Evolutionary conservation across 2,888 invertebrate genomes (phyloP), one percentile per base, ranked within the genome.

Genomic region (Cataglyphis altisquamis): DNA sequence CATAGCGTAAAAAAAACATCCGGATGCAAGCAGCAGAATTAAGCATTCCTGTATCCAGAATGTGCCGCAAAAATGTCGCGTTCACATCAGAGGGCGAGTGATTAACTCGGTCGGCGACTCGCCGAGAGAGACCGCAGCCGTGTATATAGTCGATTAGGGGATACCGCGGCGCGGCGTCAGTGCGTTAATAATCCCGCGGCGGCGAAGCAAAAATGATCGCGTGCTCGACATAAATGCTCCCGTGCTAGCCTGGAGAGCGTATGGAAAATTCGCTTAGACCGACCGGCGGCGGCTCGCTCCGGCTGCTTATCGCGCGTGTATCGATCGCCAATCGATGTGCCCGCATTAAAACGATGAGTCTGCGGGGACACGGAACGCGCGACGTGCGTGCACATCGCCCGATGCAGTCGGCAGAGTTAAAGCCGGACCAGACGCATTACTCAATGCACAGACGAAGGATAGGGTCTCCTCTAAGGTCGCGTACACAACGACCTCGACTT

Each of bases 261-360:
- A 63, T 32, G 41, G 81, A 63, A 78, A 88, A 81, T 82, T 83
- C 57, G 72, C 63, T 52, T 52, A 63, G 52, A 52, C 25, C 39
- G 21, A 32, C 82, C 82, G 2, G 18, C 32, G 32, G 32, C 32
- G 18, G 21, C 52, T 48, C 32, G 52, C 21, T 25, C 6, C 29
- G 25, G 60, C 21, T 68, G 82, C 77, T 89, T 89, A 88, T 88
- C 90, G 78, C 73, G 62, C 75, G 45, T 81, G 83, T 86, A 72
- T 89, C 68, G 84, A 90, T 90, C 85, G 68, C 81, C 82, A 57
- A 88, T 87, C 86, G 86, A 83, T 45, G 82, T 52, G 81, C 78
- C 60, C 80, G 88, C 90, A 90, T 92, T 91, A 92, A 92, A 91
- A 87, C 89, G 90, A 92, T 90, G 91, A 92, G 90, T 88, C 89